Base-by-base conservation (phyloP, 2,113 vertebrate genomes). In the Hemiprocne comata region DNA sequence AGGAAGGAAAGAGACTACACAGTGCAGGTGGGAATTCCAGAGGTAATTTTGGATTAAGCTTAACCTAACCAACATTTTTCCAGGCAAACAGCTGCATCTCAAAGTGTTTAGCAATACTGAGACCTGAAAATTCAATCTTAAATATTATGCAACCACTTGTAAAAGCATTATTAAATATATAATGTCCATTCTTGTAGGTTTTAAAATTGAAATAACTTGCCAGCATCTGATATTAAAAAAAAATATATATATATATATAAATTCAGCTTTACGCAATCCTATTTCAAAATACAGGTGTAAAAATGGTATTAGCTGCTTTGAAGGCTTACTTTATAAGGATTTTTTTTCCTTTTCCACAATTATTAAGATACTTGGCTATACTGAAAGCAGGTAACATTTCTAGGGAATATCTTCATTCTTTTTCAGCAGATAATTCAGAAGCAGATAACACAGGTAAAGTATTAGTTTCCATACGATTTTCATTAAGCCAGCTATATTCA, bases 341-440 rank as follows among this genome's bases (percentile, higher is more conserved):
- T 71, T 38, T 82, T 58, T 38, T 75, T 48, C 9, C 9, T 89
- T 90, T 85, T 83, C 53, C 54, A 44, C 79, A 81, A 69, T 89
- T 96, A 85, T 87, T 88, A 77, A 78, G 85, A 80, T 28, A 84
- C 17, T 86, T 95, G 93, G 23, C 36, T 65, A 42, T 79, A 76
- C 24, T 86, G 83, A 86, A 38, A 73, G 10, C 17, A 95, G 73
- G 40, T 38, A 87, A 38, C 91, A 89, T 62, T 94, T 91, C 51
- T 90, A 84, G 54, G 28, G 9, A n/a, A 76, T 79, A 87, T 48
- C 54, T 75, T 87, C 6, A 60, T 51, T 73, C 11, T 64, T 84
- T 94, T 86, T 91, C 86, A 95, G 51, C 79, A 80, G 95, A 93
- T 78, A 87, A 84, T 88, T 88, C n/a, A 93, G 80, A 96, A 87